Evolutionary conservation across 2,113 vertebrate species (phyloP).

Genomic region (Pelusios castaneus): DNA sequence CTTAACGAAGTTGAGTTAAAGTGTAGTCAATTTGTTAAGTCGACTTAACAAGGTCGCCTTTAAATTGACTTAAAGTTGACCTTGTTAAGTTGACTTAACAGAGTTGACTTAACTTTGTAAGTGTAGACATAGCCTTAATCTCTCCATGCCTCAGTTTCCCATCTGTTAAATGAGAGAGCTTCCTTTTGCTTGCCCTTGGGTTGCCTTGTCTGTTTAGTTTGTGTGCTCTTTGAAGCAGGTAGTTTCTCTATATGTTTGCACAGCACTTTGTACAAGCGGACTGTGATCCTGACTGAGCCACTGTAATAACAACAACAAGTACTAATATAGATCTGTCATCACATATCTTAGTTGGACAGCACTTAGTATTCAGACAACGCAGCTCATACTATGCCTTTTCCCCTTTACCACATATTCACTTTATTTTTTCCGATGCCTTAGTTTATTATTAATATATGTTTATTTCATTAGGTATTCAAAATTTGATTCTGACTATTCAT

Average conservation of each 20-base stretch:
- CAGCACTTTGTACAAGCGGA: accelerated
- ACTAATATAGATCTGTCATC: not conserved
- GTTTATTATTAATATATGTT: slow-evolving; percentile 15
- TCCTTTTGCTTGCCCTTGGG: not conserved
- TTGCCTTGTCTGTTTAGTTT: not conserved
- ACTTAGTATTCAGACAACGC: not conserved
- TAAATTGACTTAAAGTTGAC: too few relatives aligned
- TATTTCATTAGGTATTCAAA: slow-evolving; percentile 34
- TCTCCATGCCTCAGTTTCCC: not conserved
- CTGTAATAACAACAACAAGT: not conserved
- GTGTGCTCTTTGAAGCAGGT: not conserved
- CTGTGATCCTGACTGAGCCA: not conserved
- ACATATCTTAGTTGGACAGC: slow-evolving; percentile 35
- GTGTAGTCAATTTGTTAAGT: too few relatives aligned
- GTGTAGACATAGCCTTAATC: too few relatives aligned
- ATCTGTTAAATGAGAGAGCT: not conserved
- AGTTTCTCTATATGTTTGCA: not conserved
- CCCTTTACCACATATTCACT: not conserved
- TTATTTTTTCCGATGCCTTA: slow-evolving; percentile 52
- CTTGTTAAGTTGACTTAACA: too few relatives aligned
- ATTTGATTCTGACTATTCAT: not conserved
- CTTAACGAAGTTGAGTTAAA: too few relatives aligned
- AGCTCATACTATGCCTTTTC: not conserved
- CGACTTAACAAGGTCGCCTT: too few relatives aligned
- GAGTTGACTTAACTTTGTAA: too few relatives aligned